Evolutionary conservation across 2,113 vertebrate species (phyloP).

Genomic region (Daphoenositta chrysoptera): DNA sequence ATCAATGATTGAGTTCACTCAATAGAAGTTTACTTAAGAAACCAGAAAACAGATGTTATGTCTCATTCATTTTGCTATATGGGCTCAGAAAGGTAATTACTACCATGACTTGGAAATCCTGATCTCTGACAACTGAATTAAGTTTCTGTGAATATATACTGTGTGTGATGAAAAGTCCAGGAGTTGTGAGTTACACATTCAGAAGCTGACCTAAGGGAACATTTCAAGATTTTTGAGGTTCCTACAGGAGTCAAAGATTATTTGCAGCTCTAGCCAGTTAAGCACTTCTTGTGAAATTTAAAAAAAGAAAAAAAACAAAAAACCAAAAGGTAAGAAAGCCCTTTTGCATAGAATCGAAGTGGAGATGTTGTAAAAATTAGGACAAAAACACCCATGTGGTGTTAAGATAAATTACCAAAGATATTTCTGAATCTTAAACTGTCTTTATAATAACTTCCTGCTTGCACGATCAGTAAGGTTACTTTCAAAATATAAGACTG

Average conservation of each 20-base stretch:
- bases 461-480: neutral
- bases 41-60: constrained; percentile 62
- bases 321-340: neutral
- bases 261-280: neutral
- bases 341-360: neutral
- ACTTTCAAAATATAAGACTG: neutral
- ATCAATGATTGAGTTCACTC: constrained; percentile 58
- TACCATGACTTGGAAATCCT: constrained; percentile 34
- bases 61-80: constrained; percentile 42
- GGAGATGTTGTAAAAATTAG: neutral
- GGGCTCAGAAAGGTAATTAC: constrained; percentile 44
- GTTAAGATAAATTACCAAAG: neutral
- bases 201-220: neutral
- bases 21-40: constrained; percentile 43
- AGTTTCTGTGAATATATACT: neutral
- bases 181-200: neutral
- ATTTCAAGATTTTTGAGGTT: neutral
- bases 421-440: neutral
- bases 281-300: neutral
- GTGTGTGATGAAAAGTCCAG: neutral
- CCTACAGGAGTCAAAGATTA: neutral
- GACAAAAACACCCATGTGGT: neutral
- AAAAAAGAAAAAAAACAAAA: neutral
- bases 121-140: constrained; percentile 38
- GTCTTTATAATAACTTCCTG: neutral